Base-by-base conservation (phyloP, 2,888 invertebrate genomes). In the Coleophora flavipennella region DNA sequence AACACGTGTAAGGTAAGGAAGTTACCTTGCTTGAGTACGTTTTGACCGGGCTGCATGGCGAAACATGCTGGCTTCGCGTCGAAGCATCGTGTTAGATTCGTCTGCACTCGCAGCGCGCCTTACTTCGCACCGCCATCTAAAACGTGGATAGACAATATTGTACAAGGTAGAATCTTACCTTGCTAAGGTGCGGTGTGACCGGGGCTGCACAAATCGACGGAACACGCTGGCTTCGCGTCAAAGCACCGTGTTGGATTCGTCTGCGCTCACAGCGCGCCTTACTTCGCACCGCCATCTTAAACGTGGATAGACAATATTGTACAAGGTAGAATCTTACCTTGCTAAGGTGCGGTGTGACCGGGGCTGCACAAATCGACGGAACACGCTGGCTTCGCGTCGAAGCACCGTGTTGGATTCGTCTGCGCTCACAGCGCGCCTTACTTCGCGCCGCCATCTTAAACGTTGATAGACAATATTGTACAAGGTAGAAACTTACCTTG, bases 31-130 rank as follows among this genome's bases (percentile, higher is more conserved):
- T 29, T 79, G 55, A 3, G 68, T 75, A 25, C 72, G 64, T 13
- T 66, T 62, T 0, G 67, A 52, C 13, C 64, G 9, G 70, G 69
- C 8, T 62, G 60, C 11, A 78, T 75, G 53, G 3, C 76, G 59
- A 31, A 79, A 48, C 25, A 73, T 45, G 44, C 75, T 76, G 8
- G 68, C 76, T 43, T 78, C 76, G 9, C 71, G 63, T 13, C 67
- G 69, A 13, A 76, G 51, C 1, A 66, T 59, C 10, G 61, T 56
- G 45, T 70, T 71, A 1, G 76, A 65, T 14, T 74, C 79, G 43
- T 79, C 79, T 1, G 71, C 83, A 40, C 83, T 83, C 11, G 80
- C 69, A 7, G 78, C 70, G 9, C 83, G 74, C 1, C 83, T 63
- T 12, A 83, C 67, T 29, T 80, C 80, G 14, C 74, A 67, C 2